Evolutionary conservation across 2,797 vertebrate genomes (phyloP), one percentile per base, ranked within the genome.

Genomic region (Pseudopleuronectes americanus): DNA sequence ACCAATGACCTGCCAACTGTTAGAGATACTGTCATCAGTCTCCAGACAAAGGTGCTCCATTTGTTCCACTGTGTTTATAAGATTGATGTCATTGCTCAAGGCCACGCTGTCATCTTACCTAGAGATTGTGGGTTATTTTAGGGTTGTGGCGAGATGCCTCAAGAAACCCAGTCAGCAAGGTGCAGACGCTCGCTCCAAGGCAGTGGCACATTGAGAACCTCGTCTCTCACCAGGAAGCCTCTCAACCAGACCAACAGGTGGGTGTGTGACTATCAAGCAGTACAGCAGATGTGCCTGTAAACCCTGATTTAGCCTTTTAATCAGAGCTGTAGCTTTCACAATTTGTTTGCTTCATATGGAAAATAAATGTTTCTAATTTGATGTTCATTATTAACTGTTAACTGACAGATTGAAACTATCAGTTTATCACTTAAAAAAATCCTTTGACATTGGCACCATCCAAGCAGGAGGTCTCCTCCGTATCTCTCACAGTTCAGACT

Each of bases 101-200:
- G 31, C 71, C 41, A 36, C 21, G 51, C 41, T 57, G 9, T 45
- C 4, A 36, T 68, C 28, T 79, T 51, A 84, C 49, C 13, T 61
- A 17, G 58, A 65, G 31, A 62, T 67, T 55, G 6, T 74, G 14
- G 12, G 5, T 16, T 43, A 52, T 71, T 79, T 78, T 70, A 99
- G 98, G 97, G 96, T 22, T 87, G 98, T 54, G 96, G 96, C 63
- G 96, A 97, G 76, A 95, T 96, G 87, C 95, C 96, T 0, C 84
- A 95, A 68, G 96, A 97, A 22, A 92, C 93, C 6, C 95, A 95
- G 23, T 98, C 96, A 31, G 95, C 96, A 45, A 94, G 96, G 81
- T 96, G 96, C 63, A 92, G 95, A 64, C 95, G 94, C 59, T 96
- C 96, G n/a, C 89, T 95, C n/a, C 89, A 92, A 3, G 87, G 96